Evolutionary conservation across 2,888 invertebrate species (phyloP), one percentile per base, ranked within the genome.

Genomic region (Hetaerina titia): DNA sequence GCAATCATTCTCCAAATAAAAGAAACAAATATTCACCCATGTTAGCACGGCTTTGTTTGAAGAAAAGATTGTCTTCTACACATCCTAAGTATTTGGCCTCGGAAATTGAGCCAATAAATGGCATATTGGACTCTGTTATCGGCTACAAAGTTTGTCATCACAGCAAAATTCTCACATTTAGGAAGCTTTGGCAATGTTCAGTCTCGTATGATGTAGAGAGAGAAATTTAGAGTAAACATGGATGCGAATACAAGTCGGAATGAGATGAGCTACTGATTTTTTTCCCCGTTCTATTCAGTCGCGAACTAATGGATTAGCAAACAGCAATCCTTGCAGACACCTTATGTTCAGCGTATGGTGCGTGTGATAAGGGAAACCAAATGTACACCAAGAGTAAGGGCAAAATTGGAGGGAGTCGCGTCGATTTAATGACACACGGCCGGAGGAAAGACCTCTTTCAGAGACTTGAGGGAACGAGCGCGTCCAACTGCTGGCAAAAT

Each of bases 311-410:
- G 92, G 92, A 57, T 92, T 92, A 31, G 92, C 92, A 92, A 92
- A 92, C 92, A 92, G 92, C 69, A 92, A 92, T 92, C 56, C 25
- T 69, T 56, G 58, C 89, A 56, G 57, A 89, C 89, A n/a, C 92
- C 92, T 92, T 92, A 92, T 92, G 92, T 69, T 31, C 92, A 92
- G 69, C 92, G 92, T 92, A 92, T 92, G 92, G 92, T 92, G 92
- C 9, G 22, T 69, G 64, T 45, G 92, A 92, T 92, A 92, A 92
- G 92, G 69, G 63, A 63, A 45, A 63, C 64, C 90, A 22, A 90
- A 64, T 45, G 31, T 63, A 2, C 56, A 81, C 81, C 25, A 31
- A 81, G 81, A 31, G 81, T 31, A 31, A 17, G 92, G 69, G 45
- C 64, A 69, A 92, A 92, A 90, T 90, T 31, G 90, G 89, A 60